Conservation (phyloP, 2,113 vertebrate species). For the Tupaia tana region DNA sequence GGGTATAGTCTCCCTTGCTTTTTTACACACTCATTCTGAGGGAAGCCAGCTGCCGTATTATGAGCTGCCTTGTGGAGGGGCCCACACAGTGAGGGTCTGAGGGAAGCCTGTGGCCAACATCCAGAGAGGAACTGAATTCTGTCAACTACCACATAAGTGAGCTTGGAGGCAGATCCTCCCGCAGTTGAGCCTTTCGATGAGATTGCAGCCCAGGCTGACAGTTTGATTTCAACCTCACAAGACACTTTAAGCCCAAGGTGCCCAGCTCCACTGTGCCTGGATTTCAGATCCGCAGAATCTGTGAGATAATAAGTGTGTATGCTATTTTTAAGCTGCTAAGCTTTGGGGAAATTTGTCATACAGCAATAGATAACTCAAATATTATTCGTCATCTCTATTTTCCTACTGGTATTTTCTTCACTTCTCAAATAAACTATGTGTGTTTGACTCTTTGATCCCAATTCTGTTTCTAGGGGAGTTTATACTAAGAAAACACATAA, state of each 20-base stretch:
- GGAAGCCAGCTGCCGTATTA: not conserved
- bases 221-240: not conserved
- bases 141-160: not conserved
- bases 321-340: conserved; percentile 10
- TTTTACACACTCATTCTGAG: not conserved
- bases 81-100: not conserved
- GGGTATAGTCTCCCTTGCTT: not conserved
- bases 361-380: not conserved
- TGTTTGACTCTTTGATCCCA: not conserved
- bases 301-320: not conserved
- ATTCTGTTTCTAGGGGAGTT: not conserved
- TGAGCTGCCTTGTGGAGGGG: not conserved
- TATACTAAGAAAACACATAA: not conserved
- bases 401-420: not conserved
- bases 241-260: not conserved
- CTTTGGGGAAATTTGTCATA: not conserved
- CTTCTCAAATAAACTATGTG: not conserved
- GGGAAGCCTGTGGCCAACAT: not conserved
- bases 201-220: not conserved
- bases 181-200: not conserved
- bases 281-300: not conserved
- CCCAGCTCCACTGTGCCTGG: not conserved
- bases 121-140: not conserved
- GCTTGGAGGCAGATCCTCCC: not conserved
- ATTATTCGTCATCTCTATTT: not conserved